phyloP scores from a whole-genome alignment of 2,113 vertebrate genomes.

The Peromyscus polionotus region DNA sequence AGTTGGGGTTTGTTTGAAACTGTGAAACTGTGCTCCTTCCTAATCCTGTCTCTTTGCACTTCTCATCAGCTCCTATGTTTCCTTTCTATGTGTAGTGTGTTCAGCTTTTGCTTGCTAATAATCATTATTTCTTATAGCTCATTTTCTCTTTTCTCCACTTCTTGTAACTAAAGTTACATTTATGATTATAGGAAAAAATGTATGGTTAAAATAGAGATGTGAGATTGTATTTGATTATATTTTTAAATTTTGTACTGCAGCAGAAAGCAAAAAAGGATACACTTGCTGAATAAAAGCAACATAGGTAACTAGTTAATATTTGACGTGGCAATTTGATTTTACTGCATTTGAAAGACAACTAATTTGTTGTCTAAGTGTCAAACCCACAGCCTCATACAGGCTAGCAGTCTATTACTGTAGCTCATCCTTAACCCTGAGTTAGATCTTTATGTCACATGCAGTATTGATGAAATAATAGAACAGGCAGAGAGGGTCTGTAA shows the following conservation, averaged over 20 bases:
- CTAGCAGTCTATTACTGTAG: background rate
- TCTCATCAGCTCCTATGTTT: slow-evolving; percentile 57
- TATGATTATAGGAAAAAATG: slow-evolving; percentile 38
- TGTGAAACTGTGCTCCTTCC: slow-evolving; percentile 24
- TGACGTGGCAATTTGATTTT: slow-evolving; percentile 21
- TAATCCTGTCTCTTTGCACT: background rate
- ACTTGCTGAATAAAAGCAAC: background rate
- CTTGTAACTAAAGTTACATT: slow-evolving; percentile 53
- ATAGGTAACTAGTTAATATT: background rate
- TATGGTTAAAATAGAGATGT: background rate
- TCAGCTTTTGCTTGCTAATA: slow-evolving; percentile 25
- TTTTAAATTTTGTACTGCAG: slow-evolving; percentile 16
- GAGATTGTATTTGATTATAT: slow-evolving; percentile 27
- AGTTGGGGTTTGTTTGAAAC: slow-evolving; percentile 48
- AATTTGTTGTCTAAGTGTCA: background rate
- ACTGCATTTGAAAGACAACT: background rate
- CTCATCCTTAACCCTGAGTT: background rate
- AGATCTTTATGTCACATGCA: background rate
- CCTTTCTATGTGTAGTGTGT: slow-evolving; percentile 1
- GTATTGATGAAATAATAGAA: slow-evolving; percentile 29
- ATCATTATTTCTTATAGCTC: slow-evolving; percentile 16
- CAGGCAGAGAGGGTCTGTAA: background rate
- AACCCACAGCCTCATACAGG: background rate
- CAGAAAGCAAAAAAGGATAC: slow-evolving; percentile 22
- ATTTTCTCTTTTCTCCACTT: background rate